These are phyloP conservation scores for Cistogaster globosa DNA, from an alignment of 2,888 invertebrate species.

Conservation along the genomic window DNA sequence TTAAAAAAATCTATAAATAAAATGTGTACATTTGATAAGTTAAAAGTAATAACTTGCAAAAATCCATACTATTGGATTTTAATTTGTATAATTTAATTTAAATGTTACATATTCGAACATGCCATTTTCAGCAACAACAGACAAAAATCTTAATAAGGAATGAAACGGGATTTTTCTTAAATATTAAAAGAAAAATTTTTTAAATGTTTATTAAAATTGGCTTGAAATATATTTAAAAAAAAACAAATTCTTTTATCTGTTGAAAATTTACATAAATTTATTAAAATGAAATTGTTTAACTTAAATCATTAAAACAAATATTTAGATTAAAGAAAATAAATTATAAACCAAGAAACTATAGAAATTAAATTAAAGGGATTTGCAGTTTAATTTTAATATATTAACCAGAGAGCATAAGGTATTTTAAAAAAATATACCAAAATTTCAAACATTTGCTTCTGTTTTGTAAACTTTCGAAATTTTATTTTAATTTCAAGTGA, in stretches of 20 bases:
- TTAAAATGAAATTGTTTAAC: constrained; percentile 54
- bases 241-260: constrained; percentile 53
- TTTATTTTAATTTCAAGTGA: no score
- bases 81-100: constrained; percentile 50
- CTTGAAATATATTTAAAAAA: constrained; percentile 17
- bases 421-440: background rate
- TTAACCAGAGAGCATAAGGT: background rate
- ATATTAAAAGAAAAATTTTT: background rate
- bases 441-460: background rate
- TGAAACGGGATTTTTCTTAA: background rate
- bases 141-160: constrained; percentile 14
- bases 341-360: background rate
- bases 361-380: constrained; percentile 9
- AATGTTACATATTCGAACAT: constrained; percentile 10
- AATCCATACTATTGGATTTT: constrained; percentile 4
- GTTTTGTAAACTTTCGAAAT: no score
- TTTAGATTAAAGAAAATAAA: constrained; percentile 16
- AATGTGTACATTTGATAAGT: constrained; percentile 44
- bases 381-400: constrained; percentile 18
- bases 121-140: constrained; percentile 38
- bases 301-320: constrained; percentile 39
- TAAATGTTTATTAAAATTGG: constrained; percentile 40
- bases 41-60: constrained; percentile 9
- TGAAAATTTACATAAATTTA: constrained; percentile 55
- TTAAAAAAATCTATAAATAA: background rate